Conservation (phyloP, 2,888 invertebrate genomes). For the Tanytarsus gracilentus region DNA sequence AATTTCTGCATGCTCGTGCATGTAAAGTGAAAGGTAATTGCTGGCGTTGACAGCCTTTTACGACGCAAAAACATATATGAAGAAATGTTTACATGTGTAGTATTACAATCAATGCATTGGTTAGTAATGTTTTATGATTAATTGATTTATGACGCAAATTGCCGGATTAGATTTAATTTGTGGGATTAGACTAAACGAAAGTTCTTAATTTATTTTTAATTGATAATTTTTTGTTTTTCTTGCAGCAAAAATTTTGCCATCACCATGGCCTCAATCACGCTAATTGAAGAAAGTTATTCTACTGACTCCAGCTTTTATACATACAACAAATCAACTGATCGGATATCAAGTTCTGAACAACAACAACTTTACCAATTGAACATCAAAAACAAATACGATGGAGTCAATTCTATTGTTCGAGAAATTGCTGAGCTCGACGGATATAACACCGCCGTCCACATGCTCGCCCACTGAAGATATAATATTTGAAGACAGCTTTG, state of each 20-base stretch:
- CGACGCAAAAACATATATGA: too few relatives aligned
- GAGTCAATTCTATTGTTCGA: conserved; percentile 41
- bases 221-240: neutral
- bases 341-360: conserved; percentile 18
- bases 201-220: neutral
- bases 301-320: conserved; percentile 19
- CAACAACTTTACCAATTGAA: conserved; percentile 5
- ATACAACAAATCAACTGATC: neutral
- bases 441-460: conserved; percentile 40
- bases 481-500: conserved; percentile 32
- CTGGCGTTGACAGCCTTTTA: too few relatives aligned
- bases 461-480: conserved; percentile 34
- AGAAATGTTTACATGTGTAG: too few relatives aligned
- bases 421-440: conserved; percentile 41
- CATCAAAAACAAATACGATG: conserved; percentile 34
- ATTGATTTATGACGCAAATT: neutral
- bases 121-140: too few relatives aligned
- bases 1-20: too few relatives aligned
- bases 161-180: neutral
- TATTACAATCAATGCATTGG: too few relatives aligned
- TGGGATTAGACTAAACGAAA: neutral
- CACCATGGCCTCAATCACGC: conserved; percentile 16
- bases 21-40: too few relatives aligned
- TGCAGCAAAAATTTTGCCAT: conserved; percentile 1
- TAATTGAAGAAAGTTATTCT: conserved; percentile 19